Percentiles rank a stretch among this genome's conserved stretches.
Evolutionary conservation across 1,140 invertebrate genomes (phyloP).

Genomic region (Drosophila sucinea): DNA sequence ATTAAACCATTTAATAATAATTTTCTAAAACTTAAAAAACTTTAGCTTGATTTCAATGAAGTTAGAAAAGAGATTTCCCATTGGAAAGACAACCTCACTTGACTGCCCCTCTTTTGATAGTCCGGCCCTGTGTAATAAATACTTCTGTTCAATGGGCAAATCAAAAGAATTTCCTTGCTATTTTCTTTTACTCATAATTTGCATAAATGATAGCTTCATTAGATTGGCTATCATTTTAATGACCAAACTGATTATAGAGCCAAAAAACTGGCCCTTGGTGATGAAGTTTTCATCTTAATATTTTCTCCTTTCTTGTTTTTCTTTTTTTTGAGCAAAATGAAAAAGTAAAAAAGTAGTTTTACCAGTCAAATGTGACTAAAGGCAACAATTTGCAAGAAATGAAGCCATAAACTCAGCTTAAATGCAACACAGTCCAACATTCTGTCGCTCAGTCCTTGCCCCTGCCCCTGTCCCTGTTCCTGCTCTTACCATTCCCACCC

Average conservation of each 20-base stretch:
- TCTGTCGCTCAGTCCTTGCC: slow-evolving; percentile 21
- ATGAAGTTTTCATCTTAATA: slow-evolving; percentile 4
- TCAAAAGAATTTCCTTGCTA: slow-evolving; percentile 11
- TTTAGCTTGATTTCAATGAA: too few relatives aligned
- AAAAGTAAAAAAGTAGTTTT: slow-evolving; percentile 40
- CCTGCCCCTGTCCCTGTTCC: not conserved
- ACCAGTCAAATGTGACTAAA: slow-evolving; percentile 32
- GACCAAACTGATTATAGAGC: slow-evolving; percentile 44
- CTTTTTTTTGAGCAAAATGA: not conserved
- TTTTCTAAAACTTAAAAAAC: too few relatives aligned
- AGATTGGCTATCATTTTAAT: slow-evolving; percentile 65
- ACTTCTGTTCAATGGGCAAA: slow-evolving; percentile 15
- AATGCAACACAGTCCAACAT: slow-evolving; percentile 46
- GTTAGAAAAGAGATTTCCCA: too few relatives aligned
- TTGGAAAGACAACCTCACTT: not conserved
- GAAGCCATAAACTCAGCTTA: slow-evolving; percentile 64
- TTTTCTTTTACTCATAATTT: slow-evolving; percentile 33
- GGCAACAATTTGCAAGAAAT: slow-evolving; percentile 51
- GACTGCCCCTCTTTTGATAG: not conserved
- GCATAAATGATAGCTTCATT: slow-evolving; percentile 65
- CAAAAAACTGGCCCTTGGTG: slow-evolving; percentile 12
- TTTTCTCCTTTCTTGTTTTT: not conserved
- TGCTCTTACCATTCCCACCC: slow-evolving; percentile 13
- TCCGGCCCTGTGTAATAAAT: not conserved
- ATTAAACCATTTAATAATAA: too few relatives aligned